Percentiles rank a stretch among this genome's conserved stretches.
These are phyloP conservation scores for Harmothoe impar DNA, from an alignment of 2,888 invertebrate species.

Conservation along the genomic window DNA sequence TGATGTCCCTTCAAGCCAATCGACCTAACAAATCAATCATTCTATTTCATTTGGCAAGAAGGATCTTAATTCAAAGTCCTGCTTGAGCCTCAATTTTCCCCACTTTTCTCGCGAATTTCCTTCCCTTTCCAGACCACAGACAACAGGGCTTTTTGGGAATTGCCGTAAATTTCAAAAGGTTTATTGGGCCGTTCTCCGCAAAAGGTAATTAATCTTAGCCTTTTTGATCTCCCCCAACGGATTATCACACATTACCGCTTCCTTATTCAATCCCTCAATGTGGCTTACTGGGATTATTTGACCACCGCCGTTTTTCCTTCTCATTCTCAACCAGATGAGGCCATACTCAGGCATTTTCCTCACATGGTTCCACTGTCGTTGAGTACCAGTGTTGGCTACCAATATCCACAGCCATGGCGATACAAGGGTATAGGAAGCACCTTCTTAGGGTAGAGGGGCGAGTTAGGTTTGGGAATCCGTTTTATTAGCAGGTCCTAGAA, in stretches of 20 bases:
- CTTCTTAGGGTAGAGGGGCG: too few species aligned
- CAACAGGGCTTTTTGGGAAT: neutral
- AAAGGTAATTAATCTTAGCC: slow-evolving; percentile 37
- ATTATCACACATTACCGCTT: slow-evolving; percentile 52
- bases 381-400: too few species aligned
- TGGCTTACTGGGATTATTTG: neutral
- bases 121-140: slow-evolving; percentile 53
- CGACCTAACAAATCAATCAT: slow-evolving; percentile 53
- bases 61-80: slow-evolving; percentile 30
- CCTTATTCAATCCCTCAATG: slow-evolving; percentile 15
- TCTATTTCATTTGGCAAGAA: slow-evolving; percentile 28
- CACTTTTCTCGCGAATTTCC: slow-evolving; percentile 54
- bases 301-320: neutral
- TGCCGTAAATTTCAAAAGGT: slow-evolving; percentile 39
- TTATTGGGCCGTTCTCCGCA: neutral
- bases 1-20: slow-evolving; percentile 26
- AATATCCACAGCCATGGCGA: too few species aligned
- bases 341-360: neutral
- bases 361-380: too few species aligned
- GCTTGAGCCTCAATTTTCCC: slow-evolving; percentile 46
- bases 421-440: too few species aligned
- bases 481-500: too few species aligned
- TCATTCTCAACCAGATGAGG: neutral
- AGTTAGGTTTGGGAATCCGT: too few species aligned
- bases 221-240: slow-evolving; percentile 36